phyloP scores from a whole-genome alignment of 2,888 invertebrate species.

The Tanaodytes sp. region DNA sequence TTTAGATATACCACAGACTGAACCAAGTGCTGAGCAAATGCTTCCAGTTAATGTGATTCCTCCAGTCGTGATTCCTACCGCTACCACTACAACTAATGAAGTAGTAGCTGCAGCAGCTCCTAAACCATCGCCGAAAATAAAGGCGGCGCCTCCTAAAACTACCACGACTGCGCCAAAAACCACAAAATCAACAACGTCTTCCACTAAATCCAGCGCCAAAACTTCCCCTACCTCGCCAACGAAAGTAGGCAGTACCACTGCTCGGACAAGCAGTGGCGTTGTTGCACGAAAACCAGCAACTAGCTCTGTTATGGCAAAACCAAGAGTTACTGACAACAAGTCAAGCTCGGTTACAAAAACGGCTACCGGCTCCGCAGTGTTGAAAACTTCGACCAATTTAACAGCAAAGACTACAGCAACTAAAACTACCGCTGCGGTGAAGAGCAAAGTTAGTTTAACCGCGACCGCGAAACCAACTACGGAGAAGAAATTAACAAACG shows the following conservation, averaged over 20 bases:
- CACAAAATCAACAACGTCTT: slow-evolving; percentile 60
- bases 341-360: slow-evolving; percentile 53
- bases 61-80: too few species aligned
- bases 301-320: slow-evolving; percentile 53
- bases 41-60: too few species aligned
- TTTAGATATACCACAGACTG: background rate
- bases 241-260: slow-evolving; percentile 31
- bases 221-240: slow-evolving; percentile 56
- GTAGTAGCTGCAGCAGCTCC: slow-evolving; percentile 52
- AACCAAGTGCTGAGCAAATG: background rate
- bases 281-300: slow-evolving; percentile 57
- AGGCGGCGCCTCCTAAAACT: too few species aligned
- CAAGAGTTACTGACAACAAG: slow-evolving; percentile 59
- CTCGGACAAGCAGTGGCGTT: slow-evolving; percentile 24
- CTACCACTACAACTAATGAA: too few species aligned
- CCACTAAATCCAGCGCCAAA: slow-evolving; percentile 59
- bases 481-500: slow-evolving; percentile 76
- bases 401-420: background rate
- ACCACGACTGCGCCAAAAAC: slow-evolving; percentile 39
- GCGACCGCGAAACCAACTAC: slow-evolving; percentile 55
- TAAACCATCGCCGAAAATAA: slow-evolving; percentile 59
- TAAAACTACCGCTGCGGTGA: slow-evolving; percentile 30
- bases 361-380: background rate
- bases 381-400: slow-evolving; percentile 2
- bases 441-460: slow-evolving; percentile 34